Conservation (phyloP, 2,113 vertebrate species). For the Martes martes region DNA sequence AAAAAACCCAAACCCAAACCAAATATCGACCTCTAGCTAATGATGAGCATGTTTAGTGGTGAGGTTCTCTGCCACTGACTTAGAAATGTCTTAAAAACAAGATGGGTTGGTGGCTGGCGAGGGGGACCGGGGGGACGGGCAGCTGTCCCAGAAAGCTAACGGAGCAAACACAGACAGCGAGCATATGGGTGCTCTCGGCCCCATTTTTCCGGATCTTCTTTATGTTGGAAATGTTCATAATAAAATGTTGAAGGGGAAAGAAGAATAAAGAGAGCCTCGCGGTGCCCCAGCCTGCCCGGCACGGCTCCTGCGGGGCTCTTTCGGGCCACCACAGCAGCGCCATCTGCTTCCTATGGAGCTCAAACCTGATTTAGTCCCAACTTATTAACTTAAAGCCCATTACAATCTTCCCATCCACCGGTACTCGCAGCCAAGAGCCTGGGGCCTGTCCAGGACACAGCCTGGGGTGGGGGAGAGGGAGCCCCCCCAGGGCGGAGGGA, state of each 20-base stretch:
- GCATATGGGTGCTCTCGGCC: rapidly evolving
- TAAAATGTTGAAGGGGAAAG: not conserved
- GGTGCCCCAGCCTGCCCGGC: rapidly evolving
- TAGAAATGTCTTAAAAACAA: not conserved
- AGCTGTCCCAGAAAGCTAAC: not conserved
- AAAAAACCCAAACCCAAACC: not conserved
- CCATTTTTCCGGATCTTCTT: not conserved
- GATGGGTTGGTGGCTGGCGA: rapidly evolving
- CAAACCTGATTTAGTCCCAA: conserved; percentile 73
- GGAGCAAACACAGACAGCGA: not conserved
- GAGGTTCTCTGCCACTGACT: not conserved
- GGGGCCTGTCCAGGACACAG: not conserved
- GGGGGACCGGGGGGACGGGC: rapidly evolving
- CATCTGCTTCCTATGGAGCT: not conserved
- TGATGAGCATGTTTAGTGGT: rapidly evolving
- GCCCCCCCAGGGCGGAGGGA: not conserved
- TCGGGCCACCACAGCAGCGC: not conserved
- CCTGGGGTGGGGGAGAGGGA: not conserved
- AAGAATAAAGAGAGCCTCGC: not conserved
- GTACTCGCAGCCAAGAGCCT: not conserved
- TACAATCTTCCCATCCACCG: conserved; percentile 39
- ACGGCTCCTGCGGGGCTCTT: not conserved
- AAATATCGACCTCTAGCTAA: not conserved
- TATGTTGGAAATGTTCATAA: not conserved
- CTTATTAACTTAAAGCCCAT: conserved; percentile 76